A percentile compares a stretch with the other conserved stretches of the same genome.
These are phyloP conservation scores for Syrmaticus mikado DNA, from an alignment of 2,113 vertebrate genomes.

Conservation along the genomic window DNA sequence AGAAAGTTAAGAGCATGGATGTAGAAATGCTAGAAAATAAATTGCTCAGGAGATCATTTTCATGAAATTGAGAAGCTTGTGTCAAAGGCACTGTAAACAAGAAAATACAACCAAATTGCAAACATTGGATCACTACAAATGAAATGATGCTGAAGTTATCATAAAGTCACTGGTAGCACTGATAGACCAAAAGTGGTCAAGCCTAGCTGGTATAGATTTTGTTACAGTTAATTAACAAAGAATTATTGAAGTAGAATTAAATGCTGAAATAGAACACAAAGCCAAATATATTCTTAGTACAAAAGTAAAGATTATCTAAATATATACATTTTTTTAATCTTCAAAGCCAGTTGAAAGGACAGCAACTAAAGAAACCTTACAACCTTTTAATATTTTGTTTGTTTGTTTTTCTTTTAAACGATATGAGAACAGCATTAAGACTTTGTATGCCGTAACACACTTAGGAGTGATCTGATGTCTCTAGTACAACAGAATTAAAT, in stretches of 20 bases:
- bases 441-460: not conserved
- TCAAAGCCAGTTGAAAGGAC: not conserved
- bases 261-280: not conserved
- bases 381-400: no score
- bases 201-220: not conserved
- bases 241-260: not conserved
- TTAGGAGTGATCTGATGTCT: not conserved
- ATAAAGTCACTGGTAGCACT: not conserved
- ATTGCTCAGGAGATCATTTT: not conserved
- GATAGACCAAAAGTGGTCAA: not conserved
- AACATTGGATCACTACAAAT: not conserved
- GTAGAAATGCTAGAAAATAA: not conserved
- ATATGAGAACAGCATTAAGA: not conserved
- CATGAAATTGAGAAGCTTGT: not conserved
- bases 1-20: not conserved
- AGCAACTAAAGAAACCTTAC: not conserved
- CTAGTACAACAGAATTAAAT: not conserved
- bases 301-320: not conserved
- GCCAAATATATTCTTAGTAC: not conserved
- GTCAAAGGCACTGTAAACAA: not conserved
- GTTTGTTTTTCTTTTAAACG: not conserved
- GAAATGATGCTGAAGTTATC: not conserved
- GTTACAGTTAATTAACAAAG: not conserved
- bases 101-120: not conserved
- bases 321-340: not conserved